Evolutionary conservation across 1,140 invertebrate species (phyloP).

Genomic region (Harlomillsia oculata): DNA sequence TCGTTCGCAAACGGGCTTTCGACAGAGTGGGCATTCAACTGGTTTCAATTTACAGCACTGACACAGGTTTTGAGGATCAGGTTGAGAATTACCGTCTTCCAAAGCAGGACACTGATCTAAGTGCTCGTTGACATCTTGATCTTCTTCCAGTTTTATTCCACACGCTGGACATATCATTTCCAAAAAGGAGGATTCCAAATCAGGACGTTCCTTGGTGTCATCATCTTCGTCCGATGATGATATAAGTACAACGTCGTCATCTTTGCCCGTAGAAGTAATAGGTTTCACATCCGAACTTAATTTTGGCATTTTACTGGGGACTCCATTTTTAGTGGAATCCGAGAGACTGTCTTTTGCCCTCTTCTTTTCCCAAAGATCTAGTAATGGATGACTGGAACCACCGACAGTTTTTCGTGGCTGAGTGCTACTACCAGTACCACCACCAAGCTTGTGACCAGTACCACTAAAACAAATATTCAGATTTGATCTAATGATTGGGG

Average conservation of each 20-base stretch:
- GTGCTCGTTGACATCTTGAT: no score
- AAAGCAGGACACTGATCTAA: no score
- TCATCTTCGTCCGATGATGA: neutral
- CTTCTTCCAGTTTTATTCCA: no score
- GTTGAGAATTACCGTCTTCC: no score
- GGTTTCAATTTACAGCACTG: no score
- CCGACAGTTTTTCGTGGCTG: neutral
- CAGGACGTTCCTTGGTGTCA: neutral
- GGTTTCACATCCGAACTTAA: neutral
- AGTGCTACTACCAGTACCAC: neutral
- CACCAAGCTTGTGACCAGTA: neutral
- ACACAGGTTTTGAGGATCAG: no score
- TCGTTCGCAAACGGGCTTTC: no score
- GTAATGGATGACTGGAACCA: neutral
- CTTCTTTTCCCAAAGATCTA: neutral
- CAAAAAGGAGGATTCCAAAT: no score
- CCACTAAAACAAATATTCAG: neutral
- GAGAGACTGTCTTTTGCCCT: neutral
- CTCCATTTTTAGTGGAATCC: neutral
- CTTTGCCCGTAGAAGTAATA: neutral
- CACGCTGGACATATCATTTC: neutral
- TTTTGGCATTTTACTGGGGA: neutral
- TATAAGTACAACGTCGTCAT: neutral
- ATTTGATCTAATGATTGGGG: neutral
- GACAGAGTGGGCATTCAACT: no score